phyloP scores from a whole-genome alignment of 2,888 invertebrate genomes.

The Sinelater perroti region DNA sequence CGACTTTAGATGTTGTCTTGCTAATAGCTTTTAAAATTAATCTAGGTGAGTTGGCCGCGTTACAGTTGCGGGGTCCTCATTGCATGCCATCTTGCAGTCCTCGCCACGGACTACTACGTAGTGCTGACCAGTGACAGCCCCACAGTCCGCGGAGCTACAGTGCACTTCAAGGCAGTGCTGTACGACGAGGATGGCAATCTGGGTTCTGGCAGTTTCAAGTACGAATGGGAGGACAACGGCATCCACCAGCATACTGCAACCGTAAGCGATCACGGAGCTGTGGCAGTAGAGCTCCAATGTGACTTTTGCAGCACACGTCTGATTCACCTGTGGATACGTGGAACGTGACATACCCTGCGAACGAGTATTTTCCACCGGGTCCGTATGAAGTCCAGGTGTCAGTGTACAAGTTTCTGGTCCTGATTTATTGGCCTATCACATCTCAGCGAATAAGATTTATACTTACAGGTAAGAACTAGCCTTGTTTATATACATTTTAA shows the following conservation, averaged over 20 bases:
- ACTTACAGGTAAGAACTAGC: constrained; percentile 56
- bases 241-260: constrained; percentile 61
- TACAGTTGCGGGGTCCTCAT: background rate
- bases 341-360: constrained; percentile 67
- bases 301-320: constrained; percentile 59
- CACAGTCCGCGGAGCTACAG: constrained; percentile 75
- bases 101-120: constrained; percentile 56
- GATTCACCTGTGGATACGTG: constrained; percentile 67
- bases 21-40: constrained; percentile 7
- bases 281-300: background rate
- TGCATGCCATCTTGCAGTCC: constrained; percentile 1
- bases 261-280: constrained; percentile 60
- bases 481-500: background rate
- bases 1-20: constrained; percentile 12
- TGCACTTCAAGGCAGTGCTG: constrained; percentile 73
- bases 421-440: constrained; percentile 60
- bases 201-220: constrained; percentile 63
- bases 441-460: constrained; percentile 58
- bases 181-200: constrained; percentile 56
- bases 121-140: constrained; percentile 71
- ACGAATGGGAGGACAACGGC: constrained; percentile 70
- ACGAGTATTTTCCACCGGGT: constrained; percentile 64
- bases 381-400: constrained; percentile 67
- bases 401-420: constrained; percentile 57
- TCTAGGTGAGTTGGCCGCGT: background rate